phyloP scores from a whole-genome alignment of 2,113 vertebrate genomes.

The Tetrax tetrax region DNA sequence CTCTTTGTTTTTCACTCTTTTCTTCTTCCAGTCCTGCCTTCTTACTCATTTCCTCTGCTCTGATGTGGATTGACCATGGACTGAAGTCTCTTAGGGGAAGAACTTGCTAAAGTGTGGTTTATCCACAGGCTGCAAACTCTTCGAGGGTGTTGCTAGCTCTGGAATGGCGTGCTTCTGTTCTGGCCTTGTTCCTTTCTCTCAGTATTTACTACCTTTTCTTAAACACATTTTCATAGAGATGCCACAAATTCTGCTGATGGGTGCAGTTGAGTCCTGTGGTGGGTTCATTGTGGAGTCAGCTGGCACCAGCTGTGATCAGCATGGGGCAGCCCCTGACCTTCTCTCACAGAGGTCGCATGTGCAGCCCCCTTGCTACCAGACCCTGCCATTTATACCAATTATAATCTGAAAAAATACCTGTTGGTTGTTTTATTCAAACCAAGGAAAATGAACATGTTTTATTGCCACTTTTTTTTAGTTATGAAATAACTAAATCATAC shows the following conservation, averaged over 20 bases:
- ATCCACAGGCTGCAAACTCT: not conserved
- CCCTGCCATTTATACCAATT: not conserved
- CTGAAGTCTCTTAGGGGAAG: not conserved
- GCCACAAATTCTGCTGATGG: not conserved
- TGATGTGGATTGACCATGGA: not conserved
- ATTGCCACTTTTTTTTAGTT: not conserved
- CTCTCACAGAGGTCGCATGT: not conserved
- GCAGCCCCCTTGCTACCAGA: rapidly evolving
- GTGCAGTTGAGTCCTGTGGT: not conserved
- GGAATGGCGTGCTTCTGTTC: not conserved
- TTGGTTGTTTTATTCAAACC: not conserved
- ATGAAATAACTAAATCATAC: not conserved
- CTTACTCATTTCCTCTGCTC: not conserved
- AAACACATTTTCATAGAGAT: not conserved
- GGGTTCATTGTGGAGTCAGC: not conserved
- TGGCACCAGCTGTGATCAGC: not conserved
- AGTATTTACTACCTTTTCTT: not conserved
- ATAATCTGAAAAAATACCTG: not conserved
- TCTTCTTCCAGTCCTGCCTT: not conserved
- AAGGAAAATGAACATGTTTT: not conserved
- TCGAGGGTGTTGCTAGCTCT: not conserved
- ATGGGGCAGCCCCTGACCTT: not conserved
- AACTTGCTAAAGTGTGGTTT: not conserved
- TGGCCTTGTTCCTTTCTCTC: not conserved
- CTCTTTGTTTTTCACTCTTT: not conserved